Evolutionary conservation across 2,888 invertebrate genomes (phyloP).

Genomic region (Urechis unicinctus): DNA sequence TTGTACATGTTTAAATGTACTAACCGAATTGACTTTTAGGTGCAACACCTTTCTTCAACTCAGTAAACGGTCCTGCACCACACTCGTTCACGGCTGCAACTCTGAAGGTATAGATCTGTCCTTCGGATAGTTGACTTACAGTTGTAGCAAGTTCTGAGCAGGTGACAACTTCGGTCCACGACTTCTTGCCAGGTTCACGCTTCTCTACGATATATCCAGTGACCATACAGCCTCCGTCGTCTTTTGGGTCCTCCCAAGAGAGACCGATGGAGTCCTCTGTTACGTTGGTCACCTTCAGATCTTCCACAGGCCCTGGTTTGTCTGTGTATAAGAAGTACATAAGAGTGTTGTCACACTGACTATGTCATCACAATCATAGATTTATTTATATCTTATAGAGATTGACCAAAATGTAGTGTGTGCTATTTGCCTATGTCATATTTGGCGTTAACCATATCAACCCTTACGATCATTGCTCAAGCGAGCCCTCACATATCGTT

Average conservation of each 20-base stretch:
- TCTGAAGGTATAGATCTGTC: constrained; percentile 15
- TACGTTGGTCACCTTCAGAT: constrained; percentile 33
- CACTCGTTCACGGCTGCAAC: constrained; percentile 56
- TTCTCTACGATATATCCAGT: constrained; percentile 41
- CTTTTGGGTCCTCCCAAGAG: constrained; percentile 49
- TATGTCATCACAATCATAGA: constrained; percentile 27
- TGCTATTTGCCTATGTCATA: too few relatives aligned
- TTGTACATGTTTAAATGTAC: too few relatives aligned
- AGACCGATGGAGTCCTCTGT: constrained; percentile 30
- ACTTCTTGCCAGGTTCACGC: constrained; percentile 62
- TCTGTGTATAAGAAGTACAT: constrained; percentile 6
- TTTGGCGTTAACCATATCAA: too few relatives aligned
- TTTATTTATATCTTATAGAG: too few relatives aligned
- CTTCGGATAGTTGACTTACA: constrained; percentile 12
- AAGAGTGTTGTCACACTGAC: too few relatives aligned
- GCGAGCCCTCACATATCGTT: too few relatives aligned
- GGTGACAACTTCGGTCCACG: constrained; percentile 49
- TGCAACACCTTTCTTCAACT: constrained; percentile 34
- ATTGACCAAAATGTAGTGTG: too few relatives aligned
- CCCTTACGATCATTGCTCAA: too few relatives aligned
- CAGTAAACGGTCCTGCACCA: constrained; percentile 61
- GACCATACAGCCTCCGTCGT: constrained; percentile 45
- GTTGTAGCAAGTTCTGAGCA: constrained; percentile 6
- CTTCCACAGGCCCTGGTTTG: constrained; percentile 37
- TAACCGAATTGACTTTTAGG: constrained; percentile 21